Percentiles rank a stretch among this genome's conserved stretches.
Evolutionary conservation across 2,888 invertebrate genomes (phyloP).

Genomic region (Agrochola macilenta): DNA sequence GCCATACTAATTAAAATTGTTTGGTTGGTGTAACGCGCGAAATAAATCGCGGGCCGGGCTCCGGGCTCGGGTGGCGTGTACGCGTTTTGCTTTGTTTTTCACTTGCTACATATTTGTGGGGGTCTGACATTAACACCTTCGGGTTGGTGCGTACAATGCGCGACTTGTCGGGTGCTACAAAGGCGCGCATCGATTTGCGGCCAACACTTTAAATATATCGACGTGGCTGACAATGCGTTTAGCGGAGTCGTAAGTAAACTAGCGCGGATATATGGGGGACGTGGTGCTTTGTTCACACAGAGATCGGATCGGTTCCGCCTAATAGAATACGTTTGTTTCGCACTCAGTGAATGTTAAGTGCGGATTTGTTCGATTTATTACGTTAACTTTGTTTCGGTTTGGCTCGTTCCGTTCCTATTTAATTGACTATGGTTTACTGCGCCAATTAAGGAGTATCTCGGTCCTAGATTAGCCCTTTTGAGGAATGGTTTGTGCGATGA

Average conservation of each 20-base stretch:
- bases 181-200: slow-evolving; percentile 81
- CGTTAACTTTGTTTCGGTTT: slow-evolving; percentile 47
- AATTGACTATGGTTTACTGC: slow-evolving; percentile 43
- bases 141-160: slow-evolving; percentile 75
- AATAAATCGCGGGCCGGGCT: slow-evolving; percentile 78
- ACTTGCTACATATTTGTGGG: slow-evolving; percentile 82
- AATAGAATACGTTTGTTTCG: slow-evolving; percentile 79
- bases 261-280: slow-evolving; percentile 78
- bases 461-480: slow-evolving; percentile 29
- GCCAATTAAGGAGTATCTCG: slow-evolving; percentile 39
- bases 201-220: slow-evolving; percentile 82
- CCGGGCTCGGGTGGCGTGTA: slow-evolving; percentile 71
- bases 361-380: slow-evolving; percentile 64
- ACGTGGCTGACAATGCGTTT: slow-evolving; percentile 72
- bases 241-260: slow-evolving; percentile 77
- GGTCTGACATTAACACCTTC: slow-evolving; percentile 80
- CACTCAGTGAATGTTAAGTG: slow-evolving; percentile 60
- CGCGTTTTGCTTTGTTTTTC: slow-evolving; percentile 76
- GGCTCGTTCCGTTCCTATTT: slow-evolving; percentile 32
- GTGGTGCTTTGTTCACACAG: slow-evolving; percentile 76
- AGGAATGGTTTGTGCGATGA: slow-evolving; percentile 16
- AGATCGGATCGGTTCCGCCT: slow-evolving; percentile 83
- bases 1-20: slow-evolving; percentile 86
- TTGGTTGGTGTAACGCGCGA: slow-evolving; percentile 76
- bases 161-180: slow-evolving; percentile 77